A percentile compares a stretch with the other conserved stretches of the same genome.
Conservation (phyloP, 1,140 invertebrate species). For the Lasaia peninsularis region DNA sequence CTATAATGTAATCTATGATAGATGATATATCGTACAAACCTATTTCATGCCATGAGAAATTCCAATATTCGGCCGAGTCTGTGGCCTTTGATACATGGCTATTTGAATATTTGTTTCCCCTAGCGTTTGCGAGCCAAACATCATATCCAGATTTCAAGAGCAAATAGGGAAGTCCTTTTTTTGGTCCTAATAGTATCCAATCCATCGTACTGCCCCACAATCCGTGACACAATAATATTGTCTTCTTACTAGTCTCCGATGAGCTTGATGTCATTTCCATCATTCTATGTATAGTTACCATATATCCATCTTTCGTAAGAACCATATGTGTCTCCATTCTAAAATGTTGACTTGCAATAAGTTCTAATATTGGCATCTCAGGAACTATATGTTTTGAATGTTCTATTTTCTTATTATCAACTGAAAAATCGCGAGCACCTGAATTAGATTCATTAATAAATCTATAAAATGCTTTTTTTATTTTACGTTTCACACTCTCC, state of each 20-base stretch:
- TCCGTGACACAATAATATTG: slow-evolving; percentile 83
- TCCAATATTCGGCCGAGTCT: slow-evolving; percentile 78
- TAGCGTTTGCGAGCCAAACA: slow-evolving; percentile 82
- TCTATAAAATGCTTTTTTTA: slow-evolving; percentile 29
- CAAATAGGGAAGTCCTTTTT: slow-evolving; percentile 79
- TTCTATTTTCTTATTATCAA: not conserved
- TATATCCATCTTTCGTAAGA: slow-evolving; percentile 82
- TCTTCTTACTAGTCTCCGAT: slow-evolving; percentile 8
- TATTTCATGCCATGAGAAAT: slow-evolving; percentile 81
- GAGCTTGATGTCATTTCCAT: slow-evolving; percentile 47
- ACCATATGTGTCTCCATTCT: slow-evolving; percentile 80
- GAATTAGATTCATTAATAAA: slow-evolving; percentile 27
- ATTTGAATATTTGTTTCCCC: slow-evolving; percentile 81
- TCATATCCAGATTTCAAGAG: slow-evolving; percentile 81
- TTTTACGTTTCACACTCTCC: slow-evolving; percentile 24
- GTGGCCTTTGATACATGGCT: slow-evolving; percentile 70
- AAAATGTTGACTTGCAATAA: slow-evolving; percentile 80
- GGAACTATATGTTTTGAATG: not conserved
- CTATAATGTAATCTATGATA: slow-evolving; percentile 70
- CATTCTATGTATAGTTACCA: slow-evolving; percentile 84
- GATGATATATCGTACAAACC: slow-evolving; percentile 74
- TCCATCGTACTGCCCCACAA: slow-evolving; percentile 81
- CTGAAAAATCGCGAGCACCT: not conserved
- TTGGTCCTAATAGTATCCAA: slow-evolving; percentile 80
- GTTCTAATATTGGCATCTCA: slow-evolving; percentile 47